A percentile compares a stretch with the other conserved stretches of the same genome.
Evolutionary conservation across 1,140 invertebrate species (phyloP).

Genomic region (Drosophila leontia): DNA sequence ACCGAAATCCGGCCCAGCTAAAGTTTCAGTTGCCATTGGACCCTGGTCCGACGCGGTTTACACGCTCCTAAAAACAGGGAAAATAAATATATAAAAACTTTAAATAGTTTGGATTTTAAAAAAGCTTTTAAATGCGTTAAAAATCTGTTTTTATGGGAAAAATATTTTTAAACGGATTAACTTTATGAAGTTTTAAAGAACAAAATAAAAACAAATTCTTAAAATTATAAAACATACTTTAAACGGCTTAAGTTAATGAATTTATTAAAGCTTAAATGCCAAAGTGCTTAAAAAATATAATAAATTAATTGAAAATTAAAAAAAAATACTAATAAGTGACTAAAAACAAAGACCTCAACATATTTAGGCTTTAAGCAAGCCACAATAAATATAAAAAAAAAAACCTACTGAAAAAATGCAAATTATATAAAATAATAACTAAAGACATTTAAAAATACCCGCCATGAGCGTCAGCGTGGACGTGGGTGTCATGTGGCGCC

Average conservation of each 20-base stretch:
- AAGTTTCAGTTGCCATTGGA: conserved; percentile 61
- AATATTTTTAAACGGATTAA: not conserved
- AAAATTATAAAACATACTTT: not conserved
- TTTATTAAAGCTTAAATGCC: not conserved
- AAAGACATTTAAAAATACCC: conserved; percentile 6
- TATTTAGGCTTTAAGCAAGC: not conserved
- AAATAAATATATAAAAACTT: conserved; percentile 8
- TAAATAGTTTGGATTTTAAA: not conserved
- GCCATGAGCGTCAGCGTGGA: conserved; percentile 84
- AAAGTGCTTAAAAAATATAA: too few relatives aligned
- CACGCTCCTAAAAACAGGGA: conserved; percentile 16
- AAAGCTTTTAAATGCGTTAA: not conserved
- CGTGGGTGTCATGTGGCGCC: conserved; percentile 85
- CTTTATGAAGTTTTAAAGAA: too few relatives aligned
- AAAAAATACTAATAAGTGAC: too few relatives aligned
- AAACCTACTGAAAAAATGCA: too few relatives aligned
- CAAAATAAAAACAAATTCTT: not conserved
- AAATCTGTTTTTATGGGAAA: not conserved
- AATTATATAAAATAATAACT: not conserved
- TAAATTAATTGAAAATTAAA: not conserved
- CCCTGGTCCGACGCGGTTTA: conserved; percentile 52
- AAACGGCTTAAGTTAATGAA: too few relatives aligned
- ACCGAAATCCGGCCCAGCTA: conserved; percentile 12
- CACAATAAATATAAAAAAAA: too few relatives aligned
- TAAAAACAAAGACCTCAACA: too few relatives aligned